These are phyloP conservation scores for Clivina fossor DNA, from an alignment of 2,888 invertebrate genomes.

Conservation along the genomic window DNA sequence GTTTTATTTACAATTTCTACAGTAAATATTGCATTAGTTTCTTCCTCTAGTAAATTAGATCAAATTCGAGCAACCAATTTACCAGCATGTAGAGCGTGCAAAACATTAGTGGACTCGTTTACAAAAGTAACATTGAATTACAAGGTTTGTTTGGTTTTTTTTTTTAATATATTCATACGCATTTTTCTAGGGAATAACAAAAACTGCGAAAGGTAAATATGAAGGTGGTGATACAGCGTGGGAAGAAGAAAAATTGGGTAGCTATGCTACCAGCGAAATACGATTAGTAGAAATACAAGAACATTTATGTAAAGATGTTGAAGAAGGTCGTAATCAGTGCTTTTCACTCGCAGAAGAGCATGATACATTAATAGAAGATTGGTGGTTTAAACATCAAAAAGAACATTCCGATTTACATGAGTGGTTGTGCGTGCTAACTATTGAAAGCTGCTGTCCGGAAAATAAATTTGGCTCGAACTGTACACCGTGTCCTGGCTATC, in stretches of 20 bases:
- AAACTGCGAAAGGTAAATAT: constrained; percentile 83
- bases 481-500: constrained; percentile 73
- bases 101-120: constrained; percentile 72
- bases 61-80: constrained; percentile 55
- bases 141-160: no score
- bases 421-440: constrained; percentile 78
- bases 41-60: constrained; percentile 42
- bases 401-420: constrained; percentile 61
- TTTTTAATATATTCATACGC: no score
- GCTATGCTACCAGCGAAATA: constrained; percentile 85
- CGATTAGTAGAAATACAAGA: constrained; percentile 91
- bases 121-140: constrained; percentile 61
- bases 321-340: constrained; percentile 76
- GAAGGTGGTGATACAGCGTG: constrained; percentile 93
- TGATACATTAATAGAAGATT: constrained; percentile 80
- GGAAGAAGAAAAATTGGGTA: constrained; percentile 85
- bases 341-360: constrained; percentile 81
- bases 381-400: constrained; percentile 76
- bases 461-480: constrained; percentile 84
- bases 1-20: background rate
- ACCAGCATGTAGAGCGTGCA: constrained; percentile 80
- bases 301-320: constrained; percentile 74
- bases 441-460: constrained; percentile 81
- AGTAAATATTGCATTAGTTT: constrained; percentile 15
- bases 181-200: constrained; percentile 67